Base-by-base conservation (phyloP, 2,888 invertebrate genomes). In the Latrodectus hesperus region DNA sequence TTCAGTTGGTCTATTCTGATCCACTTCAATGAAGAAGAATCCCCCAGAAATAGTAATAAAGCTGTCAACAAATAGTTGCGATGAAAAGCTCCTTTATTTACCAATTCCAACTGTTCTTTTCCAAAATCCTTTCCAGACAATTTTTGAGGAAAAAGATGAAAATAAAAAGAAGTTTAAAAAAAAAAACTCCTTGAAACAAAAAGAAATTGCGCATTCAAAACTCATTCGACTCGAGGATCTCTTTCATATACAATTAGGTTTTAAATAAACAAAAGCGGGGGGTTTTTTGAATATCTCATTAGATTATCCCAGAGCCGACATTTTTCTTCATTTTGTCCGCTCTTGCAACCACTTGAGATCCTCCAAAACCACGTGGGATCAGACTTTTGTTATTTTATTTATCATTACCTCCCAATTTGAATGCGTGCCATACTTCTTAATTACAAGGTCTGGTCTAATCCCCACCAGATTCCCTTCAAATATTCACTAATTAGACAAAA, bases 401-500 rank as follows among this genome's bases (percentile, higher is more conserved):
- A 89, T 86, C 88, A 82, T 83, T 89, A 75, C 71, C 89, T 89
- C 86, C 78, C 82, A 73, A 86, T 89, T 89, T 85, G 89, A 85
- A 89, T 89, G 79, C 82, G 75, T 60, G 83, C 82, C 85, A 89
- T 86, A 86, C 86, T 82, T 89, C 89, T 86, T 85, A 89, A 85
- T 89, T 83, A 86, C 89, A 74, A 81, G 81, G 77, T 78, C 81
- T 86, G 75, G 81, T 68, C 53, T 88, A 88, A 88, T 88, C 88
- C 88, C 65, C 55, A 22, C 51, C 71, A 38, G 80, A 88, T 84
- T 84, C 88, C 88, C 84, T 80, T 88, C 84, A 88, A 88, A 88
- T 88, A 88, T 88, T 88, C 88, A 88, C 88, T 88, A 88, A 88
- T 88, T 88, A 88, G 88, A 84, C 88, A 88, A 88, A 88, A 88